These are phyloP conservation scores for Gnathonemus longibarbis DNA, from an alignment of 2,113 vertebrate genomes.

Conservation along the genomic window DNA sequence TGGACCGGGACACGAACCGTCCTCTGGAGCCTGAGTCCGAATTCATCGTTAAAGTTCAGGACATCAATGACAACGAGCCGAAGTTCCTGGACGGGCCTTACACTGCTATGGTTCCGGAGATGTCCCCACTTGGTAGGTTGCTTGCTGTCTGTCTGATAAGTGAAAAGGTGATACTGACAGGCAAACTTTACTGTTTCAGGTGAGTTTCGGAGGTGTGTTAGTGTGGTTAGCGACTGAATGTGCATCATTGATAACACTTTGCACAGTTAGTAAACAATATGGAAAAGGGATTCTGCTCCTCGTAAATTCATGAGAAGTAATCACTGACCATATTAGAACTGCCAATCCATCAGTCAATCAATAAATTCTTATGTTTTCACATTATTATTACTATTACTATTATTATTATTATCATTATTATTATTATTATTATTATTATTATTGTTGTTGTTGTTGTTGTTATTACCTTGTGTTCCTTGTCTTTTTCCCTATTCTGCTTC, in stretches of 20 bases:
- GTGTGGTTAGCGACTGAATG: background rate
- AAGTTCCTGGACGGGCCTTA: constrained; percentile 92
- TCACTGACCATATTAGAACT: background rate
- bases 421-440: background rate
- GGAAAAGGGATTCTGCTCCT: background rate
- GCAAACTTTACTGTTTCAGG: background rate
- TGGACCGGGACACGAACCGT: constrained; percentile 78
- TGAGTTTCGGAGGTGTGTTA: background rate
- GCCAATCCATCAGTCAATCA: background rate
- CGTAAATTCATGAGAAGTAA: background rate
- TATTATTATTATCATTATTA: background rate
- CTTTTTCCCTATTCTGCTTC: background rate
- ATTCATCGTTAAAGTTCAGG: constrained; percentile 95
- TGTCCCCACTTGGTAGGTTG: constrained; percentile 89
- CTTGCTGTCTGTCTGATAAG: constrained; percentile 19
- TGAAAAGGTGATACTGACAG: background rate
- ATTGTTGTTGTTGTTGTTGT: background rate
- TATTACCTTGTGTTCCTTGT: background rate
- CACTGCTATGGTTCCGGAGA: constrained; percentile 83
- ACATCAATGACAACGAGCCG: constrained; percentile 96
- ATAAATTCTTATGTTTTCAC: background rate
- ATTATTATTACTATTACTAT: background rate
- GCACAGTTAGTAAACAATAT: background rate
- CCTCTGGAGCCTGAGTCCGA: constrained; percentile 86
- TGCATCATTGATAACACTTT: background rate